Conservation (phyloP, 2,113 vertebrate genomes). For the Chitala chitala region DNA sequence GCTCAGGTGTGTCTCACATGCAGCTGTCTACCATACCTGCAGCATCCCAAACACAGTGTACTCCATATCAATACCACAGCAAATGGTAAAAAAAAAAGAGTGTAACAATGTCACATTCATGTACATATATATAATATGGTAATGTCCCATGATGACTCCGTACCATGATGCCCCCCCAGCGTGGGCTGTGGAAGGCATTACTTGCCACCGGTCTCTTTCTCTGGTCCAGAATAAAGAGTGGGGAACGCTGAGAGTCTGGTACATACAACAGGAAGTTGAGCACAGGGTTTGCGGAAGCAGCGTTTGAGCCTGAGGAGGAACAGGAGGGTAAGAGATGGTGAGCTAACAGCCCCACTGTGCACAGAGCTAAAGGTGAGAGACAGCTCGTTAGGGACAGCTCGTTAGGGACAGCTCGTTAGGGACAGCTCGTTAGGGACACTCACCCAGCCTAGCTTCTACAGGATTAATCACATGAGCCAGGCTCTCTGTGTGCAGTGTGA, state of each 20-base stretch:
- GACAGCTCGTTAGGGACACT: slow-evolving; percentile 30
- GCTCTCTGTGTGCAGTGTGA: slow-evolving; percentile 76
- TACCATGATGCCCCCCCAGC: slow-evolving; percentile 97
- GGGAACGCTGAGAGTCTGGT: slow-evolving; percentile 81
- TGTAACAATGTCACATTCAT: no score
- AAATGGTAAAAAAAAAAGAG: no score
- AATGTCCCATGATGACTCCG: no score
- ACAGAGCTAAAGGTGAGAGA: not conserved
- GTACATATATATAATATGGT: no score
- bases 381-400: not conserved
- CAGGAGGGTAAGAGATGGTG: not conserved
- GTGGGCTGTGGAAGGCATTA: slow-evolving; percentile 93
- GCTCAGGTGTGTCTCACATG: no score
- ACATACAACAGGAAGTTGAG: slow-evolving; percentile 92
- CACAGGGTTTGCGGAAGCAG: slow-evolving; percentile 85
- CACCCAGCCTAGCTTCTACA: slow-evolving; percentile 88
- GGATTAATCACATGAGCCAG: slow-evolving; percentile 95
- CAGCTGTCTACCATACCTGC: no score
- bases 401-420: not conserved
- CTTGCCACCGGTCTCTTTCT: slow-evolving; percentile 69
- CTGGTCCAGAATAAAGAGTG: slow-evolving; percentile 81
- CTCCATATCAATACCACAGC: no score
- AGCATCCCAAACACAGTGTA: no score
- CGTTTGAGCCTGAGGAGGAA: slow-evolving; percentile 74
- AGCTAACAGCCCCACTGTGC: no score